Evolutionary conservation across 2,888 invertebrate species (phyloP), one percentile per base, ranked within the genome.

Genomic region (Uropetala carovei): DNA sequence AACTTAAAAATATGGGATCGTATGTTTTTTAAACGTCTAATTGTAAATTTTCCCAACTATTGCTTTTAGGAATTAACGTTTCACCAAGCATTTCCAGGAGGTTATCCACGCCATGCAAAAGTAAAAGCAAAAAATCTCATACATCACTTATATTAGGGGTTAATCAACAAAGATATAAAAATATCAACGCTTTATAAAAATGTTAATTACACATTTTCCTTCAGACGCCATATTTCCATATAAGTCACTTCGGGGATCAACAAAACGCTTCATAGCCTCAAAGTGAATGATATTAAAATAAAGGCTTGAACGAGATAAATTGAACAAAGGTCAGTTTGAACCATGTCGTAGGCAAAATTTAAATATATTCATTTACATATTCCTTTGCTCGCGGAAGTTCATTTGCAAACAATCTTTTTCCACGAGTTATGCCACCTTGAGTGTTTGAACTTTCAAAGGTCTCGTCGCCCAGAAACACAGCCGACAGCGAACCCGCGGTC

Each of bases 361-460:
- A 86, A 86, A 86, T 86, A 86, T 27, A 60, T 86, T 60, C 86
- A 86, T 86, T 86, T 86, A 86, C 59, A 86, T 30, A 59, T 57
- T 59, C 86, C 27, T 86, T 86, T 43, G 60, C 86, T 60, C 27
- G 13, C 27, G 60, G 86, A 86, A 60, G 86, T 86, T 86, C 86
- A 30, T 86, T 86, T 60, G 30, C 59, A 86, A 27, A 83, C 83
- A 83, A 83, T 83, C 83, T 83, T 83, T 83, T 57, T 3, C 83
- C 18, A 56, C 56, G 56, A 83, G 83, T 30, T 57, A 83, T 11
- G 56, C 83, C 83, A 83, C 83, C 83, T 83, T 83, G 83, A 83
- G 83, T 83, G 83, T 83, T 83, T 60, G 27, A 60, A 27, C 86
- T 86, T 86, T 64, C 86, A 86, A 86, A 86, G 86, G 86, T 86